These are phyloP conservation scores for Artibeus lituratus DNA, from an alignment of 2,797 vertebrate species.

Conservation along the genomic window DNA sequence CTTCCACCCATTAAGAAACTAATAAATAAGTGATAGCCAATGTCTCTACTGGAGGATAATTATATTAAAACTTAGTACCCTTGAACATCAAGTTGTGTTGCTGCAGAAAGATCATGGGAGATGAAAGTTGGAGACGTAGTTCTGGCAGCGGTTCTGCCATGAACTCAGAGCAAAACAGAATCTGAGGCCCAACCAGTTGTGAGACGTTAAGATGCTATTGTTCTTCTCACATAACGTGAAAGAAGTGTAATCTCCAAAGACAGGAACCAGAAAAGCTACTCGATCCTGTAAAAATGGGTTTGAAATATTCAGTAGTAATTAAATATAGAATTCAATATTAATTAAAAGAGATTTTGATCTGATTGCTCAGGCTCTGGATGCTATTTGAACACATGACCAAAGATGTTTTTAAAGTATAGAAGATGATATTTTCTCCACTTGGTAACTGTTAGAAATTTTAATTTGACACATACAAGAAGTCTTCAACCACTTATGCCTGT, in stretches of 20 bases:
- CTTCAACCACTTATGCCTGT: slow-evolving; percentile 4
- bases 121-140: background rate
- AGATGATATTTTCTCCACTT: slow-evolving; percentile 2
- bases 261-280: background rate
- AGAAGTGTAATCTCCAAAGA: background rate
- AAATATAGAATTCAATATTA: background rate
- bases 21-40: background rate
- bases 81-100: background rate
- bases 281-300: background rate
- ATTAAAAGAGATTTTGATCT: background rate
- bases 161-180: background rate
- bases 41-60: background rate
- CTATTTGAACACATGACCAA: background rate
- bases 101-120: background rate
- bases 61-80: background rate
- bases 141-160: background rate
- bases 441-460: slow-evolving; percentile 13
- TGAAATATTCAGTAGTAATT: background rate
- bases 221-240: background rate
- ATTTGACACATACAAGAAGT: background rate
- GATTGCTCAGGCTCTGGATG: background rate
- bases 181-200: background rate
- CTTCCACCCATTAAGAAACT: background rate
- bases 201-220: background rate
- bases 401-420: slow-evolving; percentile 13